Base-by-base conservation (phyloP, 2,888 invertebrate species). In the Criorhina ranunculi region DNA sequence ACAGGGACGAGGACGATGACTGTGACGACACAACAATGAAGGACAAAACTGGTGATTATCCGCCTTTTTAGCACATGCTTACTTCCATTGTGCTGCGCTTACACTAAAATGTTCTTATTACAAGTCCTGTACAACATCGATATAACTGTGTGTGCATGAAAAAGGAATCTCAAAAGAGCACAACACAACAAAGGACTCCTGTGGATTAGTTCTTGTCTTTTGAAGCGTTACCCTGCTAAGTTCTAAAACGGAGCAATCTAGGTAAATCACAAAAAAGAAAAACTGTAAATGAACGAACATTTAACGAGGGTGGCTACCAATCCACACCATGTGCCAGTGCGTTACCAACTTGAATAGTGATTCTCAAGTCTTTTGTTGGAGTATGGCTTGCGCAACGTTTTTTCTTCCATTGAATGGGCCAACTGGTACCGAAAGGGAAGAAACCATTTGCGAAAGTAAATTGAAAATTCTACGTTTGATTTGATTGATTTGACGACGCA, bases 41-140 rank as follows among this genome's bases (percentile, higher is more conserved):
- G 79, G 79, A 82, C 80, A 66, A 73, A 82, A 80, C 73, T 86
- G 80, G 82, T 87, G 87, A 87, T 87, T 87, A 87, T 87, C 87
- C 87, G 87, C 87, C 87, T 87, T 87, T 87, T 87, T 87, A 87
- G 87, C 87, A 87, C 87, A 87, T 87, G 87, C 87, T 87, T 87
- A 79, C 79, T 59, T 69, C 80, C 76, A 81, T 87, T 87, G 87
- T 87, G 29, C 6, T 62, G 67, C 73, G 83, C 77, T 86, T 86
- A 80, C 77, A 83, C 80, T 85, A 86, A 85, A 80, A 86, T 81
- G 83, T 85, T 85, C 81, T 87, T 80, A 85, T 86, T 87, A 86
- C 75, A 49, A 73, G 64, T 76, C 24, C 42, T 59, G 31, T 12
- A 64, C 15, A 42, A 70, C 62, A 60, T n/a, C 64, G 17, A 17